Evolutionary conservation across 1,140 invertebrate genomes (phyloP).

Genomic region (Sesamia nonagrioides): DNA sequence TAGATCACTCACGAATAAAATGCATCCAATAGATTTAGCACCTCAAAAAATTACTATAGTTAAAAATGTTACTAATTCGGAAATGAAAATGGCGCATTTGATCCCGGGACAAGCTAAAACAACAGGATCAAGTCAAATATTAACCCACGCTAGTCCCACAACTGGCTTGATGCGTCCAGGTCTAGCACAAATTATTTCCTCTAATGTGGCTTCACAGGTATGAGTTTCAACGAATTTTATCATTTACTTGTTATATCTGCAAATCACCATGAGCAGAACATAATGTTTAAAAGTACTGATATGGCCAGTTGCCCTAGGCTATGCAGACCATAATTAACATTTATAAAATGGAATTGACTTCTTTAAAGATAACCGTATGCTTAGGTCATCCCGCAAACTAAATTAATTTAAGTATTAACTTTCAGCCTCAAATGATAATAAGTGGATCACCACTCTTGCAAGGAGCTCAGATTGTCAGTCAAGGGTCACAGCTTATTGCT

Average conservation of each 20-base stretch:
- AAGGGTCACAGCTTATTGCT: conserved; percentile 76
- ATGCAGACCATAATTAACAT: neutral
- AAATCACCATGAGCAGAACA: too few species aligned
- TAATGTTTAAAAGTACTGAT: too few species aligned
- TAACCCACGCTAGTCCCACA: conserved; percentile 69
- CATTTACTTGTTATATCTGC: neutral
- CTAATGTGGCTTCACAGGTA: conserved; percentile 81
- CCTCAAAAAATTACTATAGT: conserved; percentile 85
- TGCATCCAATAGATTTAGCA: conserved; percentile 86
- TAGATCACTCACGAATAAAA: conserved; percentile 79
- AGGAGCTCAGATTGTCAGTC: conserved; percentile 78
- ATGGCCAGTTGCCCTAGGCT: too few species aligned
- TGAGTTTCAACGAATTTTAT: conserved; percentile 1
- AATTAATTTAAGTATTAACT: too few species aligned
- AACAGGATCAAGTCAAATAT: conserved; percentile 71
- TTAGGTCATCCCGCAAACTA: too few species aligned
- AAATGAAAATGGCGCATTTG: conserved; percentile 83
- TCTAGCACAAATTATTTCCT: conserved; percentile 76
- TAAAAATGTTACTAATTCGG: conserved; percentile 80
- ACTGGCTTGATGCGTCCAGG: conserved; percentile 78
- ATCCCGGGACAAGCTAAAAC: conserved; percentile 76
- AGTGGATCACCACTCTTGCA: conserved; percentile 79
- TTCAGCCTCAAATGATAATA: conserved; percentile 82
- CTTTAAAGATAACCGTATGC: too few species aligned
- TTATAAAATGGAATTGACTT: conserved; percentile 35